Base-by-base conservation (phyloP, 2,888 invertebrate genomes). In the Danaus chrysippus region DNA sequence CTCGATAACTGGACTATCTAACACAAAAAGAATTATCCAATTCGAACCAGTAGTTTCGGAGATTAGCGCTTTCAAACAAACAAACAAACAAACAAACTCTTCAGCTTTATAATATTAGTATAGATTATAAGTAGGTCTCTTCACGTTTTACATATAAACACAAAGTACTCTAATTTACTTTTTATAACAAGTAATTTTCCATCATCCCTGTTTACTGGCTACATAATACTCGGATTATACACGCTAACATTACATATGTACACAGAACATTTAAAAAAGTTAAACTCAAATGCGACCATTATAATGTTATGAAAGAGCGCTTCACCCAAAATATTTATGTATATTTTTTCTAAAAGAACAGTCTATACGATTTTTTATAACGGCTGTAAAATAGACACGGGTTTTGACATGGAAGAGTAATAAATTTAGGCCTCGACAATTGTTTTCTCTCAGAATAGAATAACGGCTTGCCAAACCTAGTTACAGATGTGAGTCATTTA, bases 391-490 rank as follows among this genome's bases (percentile, higher is more conserved):
- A 57, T 53, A n/a, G 44, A 49, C 52, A 55, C 43, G 23, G 55
- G 42, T 56, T 11, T 54, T 46, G 52, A 42, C 58, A 41, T 54
- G 58, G 46, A 43, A 44, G 44, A 54, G 52, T 58, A 61, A 52
- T 68, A 56, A 66, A 68, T 58, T 54, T 66, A 66, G 65, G 65
- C 62, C 69, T 64, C 42, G 41, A 61, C 53, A 54, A 59, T 57
- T 61, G 58, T 58, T 64, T 56, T 65, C 59, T 57, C 61, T 59
- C 65, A 65, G 66, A 65, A 68, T 69, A 69, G 66, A 62, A 44
- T 66, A 66, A 64, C 68, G 65, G 61, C 59, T 69, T 68, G 68
- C 68, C 69, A 68, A 62, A 44, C 53, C 43, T 12, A 42, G 54
- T 58, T 23, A 42, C 46, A 53, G 61, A 59, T 64, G 62, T 62